These are phyloP conservation scores for Leptogaster cylindrica DNA, from an alignment of 2,888 invertebrate genomes.

Conservation along the genomic window DNA sequence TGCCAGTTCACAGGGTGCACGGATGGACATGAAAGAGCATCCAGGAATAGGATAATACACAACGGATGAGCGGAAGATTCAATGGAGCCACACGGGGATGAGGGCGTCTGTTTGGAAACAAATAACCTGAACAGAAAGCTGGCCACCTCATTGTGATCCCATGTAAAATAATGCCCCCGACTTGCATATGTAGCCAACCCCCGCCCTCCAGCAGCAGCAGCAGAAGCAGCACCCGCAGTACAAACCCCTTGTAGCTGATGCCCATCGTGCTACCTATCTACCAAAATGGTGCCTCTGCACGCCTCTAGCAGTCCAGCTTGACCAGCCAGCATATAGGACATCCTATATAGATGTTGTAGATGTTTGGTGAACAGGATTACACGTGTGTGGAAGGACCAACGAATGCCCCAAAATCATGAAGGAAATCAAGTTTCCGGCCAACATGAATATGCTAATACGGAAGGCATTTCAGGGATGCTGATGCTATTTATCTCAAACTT, in stretches of 20 bases:
- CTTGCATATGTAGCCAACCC: constrained; percentile 12
- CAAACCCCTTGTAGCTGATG: no score
- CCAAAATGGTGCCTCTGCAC: no score
- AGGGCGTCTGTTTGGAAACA: constrained; percentile 34
- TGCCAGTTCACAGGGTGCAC: constrained; percentile 32
- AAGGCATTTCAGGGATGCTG: constrained; percentile 45
- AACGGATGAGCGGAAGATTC: constrained; percentile 36
- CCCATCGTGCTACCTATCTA: no score
- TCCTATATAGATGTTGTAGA: no score
- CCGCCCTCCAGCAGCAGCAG: neutral
- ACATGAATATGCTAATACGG: constrained; percentile 46
- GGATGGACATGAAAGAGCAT: constrained; percentile 30
- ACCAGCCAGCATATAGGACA: no score
- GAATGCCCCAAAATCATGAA: constrained; percentile 45
- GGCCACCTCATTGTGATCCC: constrained; percentile 43
- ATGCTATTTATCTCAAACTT: constrained; percentile 45
- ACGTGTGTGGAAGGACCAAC: constrained; percentile 25
- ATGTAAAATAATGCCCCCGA: constrained; percentile 43
- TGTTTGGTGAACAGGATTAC: no score
- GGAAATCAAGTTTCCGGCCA: constrained; percentile 47
- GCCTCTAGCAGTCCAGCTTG: no score
- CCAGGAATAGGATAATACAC: constrained; percentile 26
- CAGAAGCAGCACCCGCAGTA: neutral
- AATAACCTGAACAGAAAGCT: constrained; percentile 44
- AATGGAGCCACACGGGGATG: constrained; percentile 20